Evolutionary conservation across 2,797 vertebrate genomes (phyloP).

Genomic region (Pantherophis alleghaniensis): DNA sequence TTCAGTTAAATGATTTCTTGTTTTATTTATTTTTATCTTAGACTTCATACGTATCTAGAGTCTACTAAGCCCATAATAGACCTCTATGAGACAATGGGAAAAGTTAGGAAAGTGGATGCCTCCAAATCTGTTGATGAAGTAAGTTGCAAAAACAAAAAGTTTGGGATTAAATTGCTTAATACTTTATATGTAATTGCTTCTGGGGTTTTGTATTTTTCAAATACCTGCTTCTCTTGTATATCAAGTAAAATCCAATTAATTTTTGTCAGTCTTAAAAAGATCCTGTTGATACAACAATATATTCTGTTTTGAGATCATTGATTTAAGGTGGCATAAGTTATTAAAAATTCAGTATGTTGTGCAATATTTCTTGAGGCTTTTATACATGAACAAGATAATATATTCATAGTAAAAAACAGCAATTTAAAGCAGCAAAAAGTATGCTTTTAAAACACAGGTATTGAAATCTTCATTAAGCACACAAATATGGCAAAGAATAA

Average conservation of each 20-base stretch:
- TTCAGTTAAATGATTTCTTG: constrained; percentile 16
- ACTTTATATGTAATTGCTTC: background rate
- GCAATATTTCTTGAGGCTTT: background rate
- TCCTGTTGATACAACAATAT: background rate
- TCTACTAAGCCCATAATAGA: constrained; percentile 95
- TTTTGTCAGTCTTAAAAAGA: background rate
- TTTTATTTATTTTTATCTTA: constrained; percentile 63
- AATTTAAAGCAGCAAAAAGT: background rate
- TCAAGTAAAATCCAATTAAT: background rate
- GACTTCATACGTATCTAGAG: constrained; percentile 93
- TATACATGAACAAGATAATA: background rate
- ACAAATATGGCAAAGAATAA: background rate
- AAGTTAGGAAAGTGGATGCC: constrained; percentile 91
- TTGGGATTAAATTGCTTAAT: background rate
- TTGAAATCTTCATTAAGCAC: background rate
- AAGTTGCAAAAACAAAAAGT: constrained; percentile 51
- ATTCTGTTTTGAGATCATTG: background rate
- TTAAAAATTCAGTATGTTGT: background rate
- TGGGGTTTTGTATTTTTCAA: background rate
- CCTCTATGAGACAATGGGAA: constrained; percentile 85
- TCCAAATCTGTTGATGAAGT: constrained; percentile 89
- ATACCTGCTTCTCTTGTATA: background rate
- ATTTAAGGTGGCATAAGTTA: background rate
- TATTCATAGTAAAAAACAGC: background rate
- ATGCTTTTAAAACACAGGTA: background rate